A percentile compares a stretch with the other conserved stretches of the same genome.
These are phyloP conservation scores for Tenualosa thibaudeaui DNA, from an alignment of 2,797 vertebrate species.

Conservation along the genomic window DNA sequence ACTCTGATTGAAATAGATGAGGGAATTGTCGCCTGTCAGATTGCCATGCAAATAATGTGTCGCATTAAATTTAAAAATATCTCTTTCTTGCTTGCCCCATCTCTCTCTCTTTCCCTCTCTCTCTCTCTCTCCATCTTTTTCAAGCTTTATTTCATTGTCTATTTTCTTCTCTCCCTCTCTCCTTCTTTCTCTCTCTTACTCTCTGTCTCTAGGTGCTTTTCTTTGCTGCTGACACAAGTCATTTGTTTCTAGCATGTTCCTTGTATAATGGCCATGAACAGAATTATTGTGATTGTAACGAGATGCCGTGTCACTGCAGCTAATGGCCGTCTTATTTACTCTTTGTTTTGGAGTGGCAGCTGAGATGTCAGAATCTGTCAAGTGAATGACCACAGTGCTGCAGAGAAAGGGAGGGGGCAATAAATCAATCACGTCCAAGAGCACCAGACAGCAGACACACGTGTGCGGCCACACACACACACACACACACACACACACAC, in stretches of 20 bases:
- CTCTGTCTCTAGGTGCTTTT: neutral
- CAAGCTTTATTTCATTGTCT: neutral
- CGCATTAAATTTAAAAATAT: neutral
- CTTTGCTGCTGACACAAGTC: neutral
- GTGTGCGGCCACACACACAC: neutral
- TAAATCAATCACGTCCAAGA: conserved; percentile 19
- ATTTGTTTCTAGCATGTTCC: conserved; percentile 6
- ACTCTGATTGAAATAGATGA: conserved; percentile 23
- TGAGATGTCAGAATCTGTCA: conserved; percentile 27
- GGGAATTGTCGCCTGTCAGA: conserved; percentile 20
- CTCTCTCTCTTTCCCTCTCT: neutral
- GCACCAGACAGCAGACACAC: conserved; percentile 21
- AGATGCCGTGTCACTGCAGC: neutral
- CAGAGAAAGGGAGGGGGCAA: neutral
- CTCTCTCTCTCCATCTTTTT: neutral
- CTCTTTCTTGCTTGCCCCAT: neutral
- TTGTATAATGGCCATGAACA: neutral
- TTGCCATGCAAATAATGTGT: conserved; percentile 19
- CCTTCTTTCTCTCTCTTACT: neutral
- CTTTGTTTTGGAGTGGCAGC: conserved; percentile 9
- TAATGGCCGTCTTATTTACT: conserved; percentile 28
- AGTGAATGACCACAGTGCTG: conserved; percentile 20
- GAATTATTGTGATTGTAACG: conserved; percentile 20
- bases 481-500: conserved; percentile 20
- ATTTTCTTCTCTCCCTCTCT: neutral